Evolutionary conservation across 1,140 invertebrate species (phyloP).

Genomic region (Ganaspis sp.): DNA sequence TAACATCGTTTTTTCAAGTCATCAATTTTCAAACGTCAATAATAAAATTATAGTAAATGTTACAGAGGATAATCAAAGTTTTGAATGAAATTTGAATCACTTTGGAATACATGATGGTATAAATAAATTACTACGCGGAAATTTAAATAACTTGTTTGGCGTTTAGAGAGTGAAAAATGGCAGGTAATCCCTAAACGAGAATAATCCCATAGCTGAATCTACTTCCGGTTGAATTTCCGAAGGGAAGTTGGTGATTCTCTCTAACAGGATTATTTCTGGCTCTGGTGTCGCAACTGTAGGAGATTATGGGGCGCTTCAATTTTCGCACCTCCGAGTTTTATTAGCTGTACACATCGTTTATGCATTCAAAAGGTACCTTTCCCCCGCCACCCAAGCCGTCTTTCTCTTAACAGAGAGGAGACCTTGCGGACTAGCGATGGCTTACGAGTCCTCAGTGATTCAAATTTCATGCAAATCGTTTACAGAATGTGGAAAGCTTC

Average conservation of each 20-base stretch:
- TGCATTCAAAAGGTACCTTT: slow-evolving; percentile 38
- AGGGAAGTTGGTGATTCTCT: slow-evolving; percentile 23
- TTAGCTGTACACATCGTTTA: slow-evolving; percentile 37
- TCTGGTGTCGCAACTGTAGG: background rate
- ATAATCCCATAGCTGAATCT: background rate
- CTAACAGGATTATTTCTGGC: background rate
- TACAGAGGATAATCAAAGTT: no score
- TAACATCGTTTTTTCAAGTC: no score
- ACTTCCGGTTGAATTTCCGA: slow-evolving; percentile 22
- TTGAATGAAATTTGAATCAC: no score
- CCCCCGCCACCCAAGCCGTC: slow-evolving; percentile 1
- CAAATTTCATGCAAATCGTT: slow-evolving; percentile 49
- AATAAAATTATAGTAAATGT: no score
- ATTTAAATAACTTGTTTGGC: slow-evolving; percentile 15
- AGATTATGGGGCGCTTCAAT: slow-evolving; percentile 28
- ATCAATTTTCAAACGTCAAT: no score
- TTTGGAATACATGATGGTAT: no score
- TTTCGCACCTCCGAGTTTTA: slow-evolving; percentile 34
- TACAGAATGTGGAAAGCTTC: slow-evolving; percentile 30
- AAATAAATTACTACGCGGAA: no score
- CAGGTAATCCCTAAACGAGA: slow-evolving; percentile 9
- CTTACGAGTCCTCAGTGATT: slow-evolving; percentile 36
- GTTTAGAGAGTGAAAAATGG: background rate
- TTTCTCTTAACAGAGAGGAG: slow-evolving; percentile 29
- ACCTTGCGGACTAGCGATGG: background rate